phyloP scores from a whole-genome alignment of 2,113 vertebrate genomes.

The Albula glossodonta region DNA sequence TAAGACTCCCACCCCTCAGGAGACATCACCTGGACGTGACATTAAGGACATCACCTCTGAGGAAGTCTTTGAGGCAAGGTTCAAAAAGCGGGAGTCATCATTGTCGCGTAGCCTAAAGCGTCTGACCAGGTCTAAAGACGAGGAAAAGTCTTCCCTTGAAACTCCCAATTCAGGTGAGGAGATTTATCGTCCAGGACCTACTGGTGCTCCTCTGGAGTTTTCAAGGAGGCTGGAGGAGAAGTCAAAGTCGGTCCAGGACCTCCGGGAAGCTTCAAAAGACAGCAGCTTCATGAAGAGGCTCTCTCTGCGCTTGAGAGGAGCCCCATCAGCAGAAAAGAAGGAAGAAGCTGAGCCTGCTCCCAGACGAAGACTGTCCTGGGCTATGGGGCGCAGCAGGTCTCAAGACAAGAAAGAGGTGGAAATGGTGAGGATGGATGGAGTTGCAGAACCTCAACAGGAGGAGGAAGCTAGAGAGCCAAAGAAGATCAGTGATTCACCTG shows the following conservation, averaged over 20 bases:
- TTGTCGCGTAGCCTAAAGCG: conserved; percentile 84
- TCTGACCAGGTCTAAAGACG: conserved; percentile 82
- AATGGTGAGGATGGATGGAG: conserved; percentile 67
- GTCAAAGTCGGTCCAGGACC: conserved; percentile 92
- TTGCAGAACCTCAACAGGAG: conserved; percentile 46
- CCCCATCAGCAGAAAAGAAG: conserved; percentile 79
- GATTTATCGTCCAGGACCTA: conserved; percentile 86
- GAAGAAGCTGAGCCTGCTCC: conserved; percentile 69
- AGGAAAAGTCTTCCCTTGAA: conserved; percentile 72
- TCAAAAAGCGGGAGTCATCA: conserved; percentile 89
- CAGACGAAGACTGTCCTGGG: conserved; percentile 77
- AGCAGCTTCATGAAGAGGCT: conserved; percentile 87
- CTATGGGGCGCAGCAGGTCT: conserved; percentile 69
- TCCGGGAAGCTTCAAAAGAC: conserved; percentile 84
- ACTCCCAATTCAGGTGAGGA: conserved; percentile 71
- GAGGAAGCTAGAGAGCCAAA: conserved; percentile 57
- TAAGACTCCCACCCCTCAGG: conserved; percentile 41
- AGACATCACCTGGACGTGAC: conserved; percentile 45
- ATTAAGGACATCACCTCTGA: conserved; percentile 88
- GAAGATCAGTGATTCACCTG: conserved; percentile 78
- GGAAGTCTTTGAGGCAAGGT: conserved; percentile 93
- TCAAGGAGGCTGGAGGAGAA: conserved; percentile 74
- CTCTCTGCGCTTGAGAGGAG: conserved; percentile 80
- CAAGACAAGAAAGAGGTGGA: conserved; percentile 79
- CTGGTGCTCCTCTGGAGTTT: conserved; percentile 82